phyloP scores from a whole-genome alignment of 2,113 vertebrate genomes.

The Puma concolor region DNA sequence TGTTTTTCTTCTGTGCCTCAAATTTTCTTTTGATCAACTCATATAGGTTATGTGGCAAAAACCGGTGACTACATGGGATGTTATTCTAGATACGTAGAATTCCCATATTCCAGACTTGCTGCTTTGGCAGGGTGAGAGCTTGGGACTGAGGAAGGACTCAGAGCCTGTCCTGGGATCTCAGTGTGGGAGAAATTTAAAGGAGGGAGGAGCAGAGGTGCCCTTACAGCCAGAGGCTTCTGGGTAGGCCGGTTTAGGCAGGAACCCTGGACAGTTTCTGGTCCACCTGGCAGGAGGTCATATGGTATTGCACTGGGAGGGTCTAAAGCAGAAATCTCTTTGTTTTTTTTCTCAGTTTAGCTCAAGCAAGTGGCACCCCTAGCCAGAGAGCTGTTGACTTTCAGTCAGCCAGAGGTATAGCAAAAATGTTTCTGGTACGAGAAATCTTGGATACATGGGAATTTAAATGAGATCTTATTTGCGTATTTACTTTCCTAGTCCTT shows the following conservation, averaged over 20 bases:
- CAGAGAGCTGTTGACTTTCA: not conserved
- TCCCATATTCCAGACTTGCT: not conserved
- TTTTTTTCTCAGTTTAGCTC: not conserved
- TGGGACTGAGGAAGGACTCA: not conserved
- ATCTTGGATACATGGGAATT: not conserved
- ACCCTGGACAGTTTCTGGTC: fast-evolving
- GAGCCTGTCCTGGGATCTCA: not conserved
- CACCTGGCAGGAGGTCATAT: not conserved
- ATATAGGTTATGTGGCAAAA: not conserved
- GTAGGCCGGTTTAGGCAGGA: not conserved
- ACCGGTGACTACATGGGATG: not conserved
- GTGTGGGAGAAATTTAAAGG: not conserved
- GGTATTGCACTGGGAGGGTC: too few relatives aligned
- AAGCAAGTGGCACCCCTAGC: not conserved
- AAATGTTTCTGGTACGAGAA: not conserved
- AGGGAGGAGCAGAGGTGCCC: not conserved
- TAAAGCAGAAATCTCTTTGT: not conserved
- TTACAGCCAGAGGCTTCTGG: not conserved
- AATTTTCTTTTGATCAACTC: not conserved
- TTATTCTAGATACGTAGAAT: not conserved
- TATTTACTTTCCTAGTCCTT: not conserved
- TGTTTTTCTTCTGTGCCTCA: not conserved
- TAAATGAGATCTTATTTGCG: not conserved
- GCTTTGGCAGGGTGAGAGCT: not conserved
- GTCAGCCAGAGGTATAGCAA: not conserved